Conservation (phyloP, 2,888 invertebrate species). For the Koerneria pararmatus region DNA sequence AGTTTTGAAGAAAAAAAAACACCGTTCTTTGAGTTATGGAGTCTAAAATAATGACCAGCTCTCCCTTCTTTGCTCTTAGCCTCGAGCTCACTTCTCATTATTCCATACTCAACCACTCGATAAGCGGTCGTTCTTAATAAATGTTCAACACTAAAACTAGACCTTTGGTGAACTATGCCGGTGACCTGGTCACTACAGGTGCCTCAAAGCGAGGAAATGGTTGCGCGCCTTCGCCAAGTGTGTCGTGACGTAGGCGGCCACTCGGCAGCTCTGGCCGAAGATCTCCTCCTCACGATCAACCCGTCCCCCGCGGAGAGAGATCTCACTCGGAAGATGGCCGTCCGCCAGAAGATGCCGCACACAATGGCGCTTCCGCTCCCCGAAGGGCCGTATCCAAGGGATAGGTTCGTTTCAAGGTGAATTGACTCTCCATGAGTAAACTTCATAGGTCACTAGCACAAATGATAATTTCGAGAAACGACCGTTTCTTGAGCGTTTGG, state of each 20-base stretch:
- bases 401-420: slow-evolving; percentile 21
- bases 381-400: slow-evolving; percentile 36
- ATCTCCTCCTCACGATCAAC: slow-evolving; percentile 20
- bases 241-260: slow-evolving; percentile 20
- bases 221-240: slow-evolving; percentile 16
- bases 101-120: too few relatives aligned
- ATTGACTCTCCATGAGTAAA: too few relatives aligned
- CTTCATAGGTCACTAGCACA: too few relatives aligned
- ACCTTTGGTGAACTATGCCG: too few relatives aligned
- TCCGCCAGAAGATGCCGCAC: slow-evolving; percentile 11
- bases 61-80: background rate
- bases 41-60: too few relatives aligned
- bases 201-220: slow-evolving; percentile 16
- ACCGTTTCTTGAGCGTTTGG: too few relatives aligned
- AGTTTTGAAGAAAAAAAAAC: too few relatives aligned
- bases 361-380: too few relatives aligned
- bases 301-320: slow-evolving; percentile 14
- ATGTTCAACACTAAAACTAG: too few relatives aligned
- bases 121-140: too few relatives aligned
- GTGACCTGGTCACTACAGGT: slow-evolving; percentile 13
- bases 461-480: background rate
- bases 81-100: background rate
- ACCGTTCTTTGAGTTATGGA: too few relatives aligned
- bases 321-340: slow-evolving; percentile 23
- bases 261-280: slow-evolving; percentile 16